A percentile compares a stretch with the other conserved stretches of the same genome.
These are phyloP conservation scores for Lithophane leautieri DNA, from an alignment of 2,888 invertebrate genomes.

Conservation along the genomic window DNA sequence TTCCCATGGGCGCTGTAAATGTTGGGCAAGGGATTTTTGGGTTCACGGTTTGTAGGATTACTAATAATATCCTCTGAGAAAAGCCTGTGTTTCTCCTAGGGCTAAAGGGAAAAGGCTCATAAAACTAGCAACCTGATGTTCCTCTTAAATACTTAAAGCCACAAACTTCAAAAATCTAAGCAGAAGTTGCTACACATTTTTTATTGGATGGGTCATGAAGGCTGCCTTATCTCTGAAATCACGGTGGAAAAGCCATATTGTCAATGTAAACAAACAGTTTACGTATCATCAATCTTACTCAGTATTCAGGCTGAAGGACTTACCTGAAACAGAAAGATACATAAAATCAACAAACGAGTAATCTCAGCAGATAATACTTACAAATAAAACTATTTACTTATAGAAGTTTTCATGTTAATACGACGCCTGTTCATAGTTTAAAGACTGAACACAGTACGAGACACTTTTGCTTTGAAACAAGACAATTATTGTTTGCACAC, in stretches of 20 bases:
- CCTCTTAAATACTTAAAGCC: slow-evolving; percentile 17
- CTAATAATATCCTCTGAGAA: slow-evolving; percentile 39
- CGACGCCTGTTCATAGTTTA: slow-evolving; percentile 38
- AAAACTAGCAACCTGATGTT: slow-evolving; percentile 19
- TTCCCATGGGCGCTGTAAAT: slow-evolving; percentile 40
- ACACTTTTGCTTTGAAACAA: slow-evolving; percentile 73
- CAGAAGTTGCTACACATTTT: slow-evolving; percentile 12
- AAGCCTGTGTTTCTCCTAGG: slow-evolving; percentile 26
- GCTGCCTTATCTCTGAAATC: slow-evolving; percentile 36
- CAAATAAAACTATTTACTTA: slow-evolving; percentile 33
- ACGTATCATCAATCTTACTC: slow-evolving; percentile 64
- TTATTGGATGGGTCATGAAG: slow-evolving; percentile 22
- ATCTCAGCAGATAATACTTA: slow-evolving; percentile 13
- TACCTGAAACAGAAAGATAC: slow-evolving; percentile 76
- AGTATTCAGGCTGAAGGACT: slow-evolving; percentile 61
- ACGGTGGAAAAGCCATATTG: slow-evolving; percentile 1
- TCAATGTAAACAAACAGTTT: slow-evolving; percentile 33
- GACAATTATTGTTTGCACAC: slow-evolving; percentile 75
- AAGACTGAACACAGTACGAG: slow-evolving; percentile 44
- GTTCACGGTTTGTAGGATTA: slow-evolving; percentile 24
- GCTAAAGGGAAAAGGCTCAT: slow-evolving; percentile 8
- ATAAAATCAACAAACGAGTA: slow-evolving; percentile 51
- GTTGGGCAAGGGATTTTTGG: slow-evolving; percentile 42
- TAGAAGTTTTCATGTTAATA: slow-evolving; percentile 52
- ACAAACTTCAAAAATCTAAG: neutral